Evolutionary conservation across 2,888 invertebrate genomes (phyloP), one percentile per base, ranked within the genome.

Genomic region (Trilocha varians): DNA sequence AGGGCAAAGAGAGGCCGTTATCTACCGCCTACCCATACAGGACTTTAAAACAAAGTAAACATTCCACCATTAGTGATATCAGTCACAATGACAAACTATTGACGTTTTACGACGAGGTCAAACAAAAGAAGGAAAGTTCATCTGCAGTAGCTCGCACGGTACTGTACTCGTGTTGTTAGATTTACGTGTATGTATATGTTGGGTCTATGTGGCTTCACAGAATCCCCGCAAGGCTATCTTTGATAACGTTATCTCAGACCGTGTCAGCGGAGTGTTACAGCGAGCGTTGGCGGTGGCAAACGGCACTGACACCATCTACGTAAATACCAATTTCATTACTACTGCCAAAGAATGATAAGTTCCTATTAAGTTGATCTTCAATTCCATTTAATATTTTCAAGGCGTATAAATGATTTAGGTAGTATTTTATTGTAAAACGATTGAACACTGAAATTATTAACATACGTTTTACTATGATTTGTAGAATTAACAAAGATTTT

Each of bases 141-240:
- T 13, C 32, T 36, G 32, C 32, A 17, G 17, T 16, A 36, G 15
- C 35, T 32, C 37, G 34, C 11, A 11, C 11, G 5, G 9, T 11
- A 25, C 16, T 18, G 18, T 32, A 15, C 34, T 16, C 15, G 11
- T 37, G 5, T 18, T 34, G 36, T 15, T 34, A 33, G 3, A 36
- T 13, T 9, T 33, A 40, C 9, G 40, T 44, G 43, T 46, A 48
- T 47, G 48, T 44, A n/a, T 42, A 39, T 39, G 34, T 52, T 36
- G 48, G n/a, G n/a, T n/a, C 46, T 51, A 46, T 55, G 54, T 56
- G 56, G 55, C 55, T 63, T 55, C 71, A 74, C 69, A 79, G 80
- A 83, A 79, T 80, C 78, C 70, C 67, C 65, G 67, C 83, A 71
- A 83, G 84, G 84, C 79, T 80, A 78, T 75, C 71, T 63, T 68